Base-by-base conservation (phyloP, 2,888 invertebrate genomes). In the Lepidocyrtoides sp. region DNA sequence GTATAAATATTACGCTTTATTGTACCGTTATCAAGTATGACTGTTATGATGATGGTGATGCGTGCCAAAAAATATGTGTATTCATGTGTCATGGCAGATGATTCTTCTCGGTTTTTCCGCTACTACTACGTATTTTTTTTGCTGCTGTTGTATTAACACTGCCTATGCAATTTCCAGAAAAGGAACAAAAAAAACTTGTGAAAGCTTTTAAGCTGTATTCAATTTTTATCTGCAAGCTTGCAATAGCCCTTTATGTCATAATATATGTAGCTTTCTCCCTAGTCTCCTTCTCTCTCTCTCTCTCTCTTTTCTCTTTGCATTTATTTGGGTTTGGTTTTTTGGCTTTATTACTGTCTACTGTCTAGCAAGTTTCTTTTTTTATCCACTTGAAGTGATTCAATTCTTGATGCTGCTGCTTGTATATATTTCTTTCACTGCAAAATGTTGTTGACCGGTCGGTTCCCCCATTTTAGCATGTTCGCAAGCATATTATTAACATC, bases 11-110 rank as follows among this genome's bases (percentile, higher is more conserved):
- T n/a, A 36, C 54, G 77, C 54, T 77, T 77, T 77, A 51, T 83
- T 83, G 48, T 63, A 83, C 44, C 48, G 82, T 83, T 83, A 66
- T 83, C 41, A 66, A 82, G 36, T 41, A 60, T 66, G 82, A 83
- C 82, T 48, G 66, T 63, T 63, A 83, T 63, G 82, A 83, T 83
- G 63, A 60, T 83, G 44, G 7, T 77, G 77, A 77, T 75, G 79
- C 57, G 57, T 23, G 63, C 51, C 77, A 77, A 51, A 23, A 20
- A 51, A 26, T n/a, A 60, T 26, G 72, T 75, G 14, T 51, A 51
- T 77, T 54, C 48, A 44, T 72, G 44, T 44, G 7, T 75, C 48
- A 48, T 44, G 48, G 75, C 20, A 17, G 29, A 75, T 29, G 26
- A 75, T 75, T 75, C 72, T 44, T 12, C 2, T 48, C n/a, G 3